A percentile compares a stretch with the other conserved stretches of the same genome.
phyloP scores from a whole-genome alignment of 1,140 invertebrate genomes.

The Drosophila equinoxialis region DNA sequence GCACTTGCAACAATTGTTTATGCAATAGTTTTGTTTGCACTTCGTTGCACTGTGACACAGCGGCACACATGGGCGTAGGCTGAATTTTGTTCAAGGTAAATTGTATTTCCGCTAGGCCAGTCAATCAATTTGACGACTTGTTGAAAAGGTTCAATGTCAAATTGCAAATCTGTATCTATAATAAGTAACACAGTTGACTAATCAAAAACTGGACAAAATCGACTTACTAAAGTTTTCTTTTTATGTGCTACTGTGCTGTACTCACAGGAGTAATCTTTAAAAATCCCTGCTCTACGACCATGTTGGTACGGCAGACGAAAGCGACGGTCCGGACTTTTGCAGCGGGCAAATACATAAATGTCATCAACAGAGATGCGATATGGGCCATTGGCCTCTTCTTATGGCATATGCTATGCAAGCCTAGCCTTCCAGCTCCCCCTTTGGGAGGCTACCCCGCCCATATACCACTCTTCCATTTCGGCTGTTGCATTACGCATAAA shows the following conservation, averaged over 20 bases:
- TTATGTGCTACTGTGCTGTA: no score
- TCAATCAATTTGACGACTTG: no score
- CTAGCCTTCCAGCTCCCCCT: slow-evolving; percentile 6
- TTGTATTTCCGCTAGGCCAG: no score
- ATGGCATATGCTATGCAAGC: slow-evolving; percentile 7
- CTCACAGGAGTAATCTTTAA: no score
- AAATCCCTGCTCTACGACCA: slow-evolving; percentile 2
- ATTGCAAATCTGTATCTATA: no score
- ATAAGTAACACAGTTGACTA: no score
- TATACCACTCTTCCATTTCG: slow-evolving; percentile 13
- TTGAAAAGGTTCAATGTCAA: no score
- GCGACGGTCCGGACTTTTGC: slow-evolving; percentile 2
- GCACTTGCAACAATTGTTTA: slow-evolving; percentile 63
- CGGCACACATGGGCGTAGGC: neutral
- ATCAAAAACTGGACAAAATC: no score
- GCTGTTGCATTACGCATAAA: slow-evolving; percentile 66
- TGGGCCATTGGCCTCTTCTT: slow-evolving; percentile 10
- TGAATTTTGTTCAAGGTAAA: no score
- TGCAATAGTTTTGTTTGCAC: slow-evolving; percentile 52
- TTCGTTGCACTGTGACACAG: slow-evolving; percentile 29
- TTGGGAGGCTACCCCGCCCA: neutral
- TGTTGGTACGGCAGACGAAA: slow-evolving; percentile 2
- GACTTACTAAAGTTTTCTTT: no score
- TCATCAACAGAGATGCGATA: slow-evolving; percentile 26
- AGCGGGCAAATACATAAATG: slow-evolving; percentile 38